Conservation (phyloP, 1,140 invertebrate genomes). For the Eurosta solidaginis region DNA sequence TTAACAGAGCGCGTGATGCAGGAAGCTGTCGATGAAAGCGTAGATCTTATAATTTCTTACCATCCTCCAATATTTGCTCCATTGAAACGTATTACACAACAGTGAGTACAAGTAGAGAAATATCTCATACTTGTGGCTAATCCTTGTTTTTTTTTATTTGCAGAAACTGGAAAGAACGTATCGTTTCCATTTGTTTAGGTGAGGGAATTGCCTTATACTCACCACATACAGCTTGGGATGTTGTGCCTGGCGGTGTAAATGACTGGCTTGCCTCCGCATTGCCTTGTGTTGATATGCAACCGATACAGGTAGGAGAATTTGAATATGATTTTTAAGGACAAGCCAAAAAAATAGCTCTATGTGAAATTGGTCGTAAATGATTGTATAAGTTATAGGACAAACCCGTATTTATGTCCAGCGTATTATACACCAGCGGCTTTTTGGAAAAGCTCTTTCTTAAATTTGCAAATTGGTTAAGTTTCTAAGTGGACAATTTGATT, state of each 20-base stretch:
- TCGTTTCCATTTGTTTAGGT: constrained; percentile 81
- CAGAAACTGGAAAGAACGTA: constrained; percentile 75
- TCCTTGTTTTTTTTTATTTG: constrained; percentile 35
- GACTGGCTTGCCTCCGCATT: constrained; percentile 88
- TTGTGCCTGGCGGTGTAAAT: constrained; percentile 81
- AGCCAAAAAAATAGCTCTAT: too few relatives aligned
- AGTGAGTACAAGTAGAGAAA: constrained; percentile 61
- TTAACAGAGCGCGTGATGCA: constrained; percentile 85
- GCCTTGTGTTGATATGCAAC: constrained; percentile 57
- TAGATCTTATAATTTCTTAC: constrained; percentile 88
- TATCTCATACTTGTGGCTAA: constrained; percentile 26
- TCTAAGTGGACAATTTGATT: too few relatives aligned
- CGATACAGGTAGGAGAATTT: constrained; percentile 56
- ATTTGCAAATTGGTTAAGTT: too few relatives aligned
- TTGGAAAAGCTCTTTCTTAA: too few relatives aligned
- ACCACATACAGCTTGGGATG: constrained; percentile 91
- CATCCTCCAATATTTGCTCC: constrained; percentile 93
- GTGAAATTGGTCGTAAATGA: too few relatives aligned
- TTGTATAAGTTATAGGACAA: too few relatives aligned
- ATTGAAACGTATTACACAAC: constrained; percentile 83
- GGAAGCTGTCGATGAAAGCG: constrained; percentile 75
- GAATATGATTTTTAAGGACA: too few relatives aligned
- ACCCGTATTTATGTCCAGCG: too few relatives aligned
- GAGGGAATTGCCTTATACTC: constrained; percentile 90
- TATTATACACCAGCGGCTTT: too few relatives aligned